Evolutionary conservation across 2,113 vertebrate genomes (phyloP), one percentile per base, ranked within the genome.

Genomic region (Ploceus nigricollis): DNA sequence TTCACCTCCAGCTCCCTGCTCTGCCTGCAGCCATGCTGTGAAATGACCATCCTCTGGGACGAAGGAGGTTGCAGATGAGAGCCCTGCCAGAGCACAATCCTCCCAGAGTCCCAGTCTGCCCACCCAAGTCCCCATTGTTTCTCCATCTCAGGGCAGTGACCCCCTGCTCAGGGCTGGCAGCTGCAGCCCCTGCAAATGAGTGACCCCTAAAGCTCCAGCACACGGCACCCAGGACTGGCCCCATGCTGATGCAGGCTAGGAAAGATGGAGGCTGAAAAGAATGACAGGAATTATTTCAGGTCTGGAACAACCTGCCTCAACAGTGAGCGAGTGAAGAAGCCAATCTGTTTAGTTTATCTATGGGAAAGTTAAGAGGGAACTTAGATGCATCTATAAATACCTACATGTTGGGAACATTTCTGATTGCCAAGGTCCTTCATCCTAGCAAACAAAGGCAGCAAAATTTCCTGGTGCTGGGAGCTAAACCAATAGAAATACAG

Each of bases 341-440:
- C 90, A 92, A 94, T 95, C 93, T 96, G 92, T 95, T 96, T 94
- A 75, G 96, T 93, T 96, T 90, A 93, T 95, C 96, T 93, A 44
- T 86, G 82, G 66, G 88, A 94, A 82, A 96, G 90, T 93, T 92
- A 82, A 96, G 87, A 94, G 72, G 92, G 76, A 94, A 94, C 87
- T 90, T 64, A 91, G 39, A 89, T 0, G 13, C 89, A 85, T 95
- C 96, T 96, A 96, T 96, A 96, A 96, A 96, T 96, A 97, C 71
- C 85, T 63, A 70, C 87, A 82, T 54, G 91, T 89, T 93, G 75
- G 89, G 93, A 96, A 97, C 91, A 70, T 61, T 93, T 93, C 90
- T 93, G 93, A 87, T 91, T 85, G 95, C 83, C 58, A 69, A 10
- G 5, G 93, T 79, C 90, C 92, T 96, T 94, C 82, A 94, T 86